Conservation (phyloP, 2,888 invertebrate genomes). For the Chrysopilus asiliformis region DNA sequence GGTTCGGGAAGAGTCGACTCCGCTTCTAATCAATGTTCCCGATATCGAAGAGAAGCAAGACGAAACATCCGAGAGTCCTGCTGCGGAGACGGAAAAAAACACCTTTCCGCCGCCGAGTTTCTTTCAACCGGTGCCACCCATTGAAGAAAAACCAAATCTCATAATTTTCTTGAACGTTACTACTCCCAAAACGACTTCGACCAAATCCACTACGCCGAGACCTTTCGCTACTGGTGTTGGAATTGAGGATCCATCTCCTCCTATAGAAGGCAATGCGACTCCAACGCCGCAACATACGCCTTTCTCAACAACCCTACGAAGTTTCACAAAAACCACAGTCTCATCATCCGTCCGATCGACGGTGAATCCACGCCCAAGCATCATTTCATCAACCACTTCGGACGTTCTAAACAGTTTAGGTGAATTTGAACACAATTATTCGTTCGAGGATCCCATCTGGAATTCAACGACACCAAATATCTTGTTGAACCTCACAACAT, state of each 20-base stretch:
- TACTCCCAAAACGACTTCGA: slow-evolving; percentile 24
- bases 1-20: slow-evolving; percentile 20
- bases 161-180: slow-evolving; percentile 34
- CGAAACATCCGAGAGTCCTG: background rate
- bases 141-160: slow-evolving; percentile 27
- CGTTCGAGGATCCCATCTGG: background rate
- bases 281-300: slow-evolving; percentile 11
- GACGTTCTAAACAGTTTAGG: background rate
- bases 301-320: slow-evolving; percentile 22
- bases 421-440: slow-evolving; percentile 4
- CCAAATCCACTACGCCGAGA: slow-evolving; percentile 23
- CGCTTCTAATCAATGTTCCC: slow-evolving; percentile 28
- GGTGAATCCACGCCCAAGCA: slow-evolving; percentile 20
- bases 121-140: slow-evolving; percentile 5
- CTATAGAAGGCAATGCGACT: slow-evolving; percentile 17
- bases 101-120: slow-evolving; percentile 2
- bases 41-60: slow-evolving; percentile 23
- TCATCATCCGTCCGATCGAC: slow-evolving; percentile 36
- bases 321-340: slow-evolving; percentile 37
- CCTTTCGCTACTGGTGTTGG: slow-evolving; percentile 24
- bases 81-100: background rate
- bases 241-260: slow-evolving; percentile 13
- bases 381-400: slow-evolving; percentile 14
- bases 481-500: slow-evolving; percentile 8
- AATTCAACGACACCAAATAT: slow-evolving; percentile 3